Evolutionary conservation across 2,113 vertebrate genomes (phyloP), one percentile per base, ranked within the genome.

Genomic region (Cyprinodon brontotheroides): DNA sequence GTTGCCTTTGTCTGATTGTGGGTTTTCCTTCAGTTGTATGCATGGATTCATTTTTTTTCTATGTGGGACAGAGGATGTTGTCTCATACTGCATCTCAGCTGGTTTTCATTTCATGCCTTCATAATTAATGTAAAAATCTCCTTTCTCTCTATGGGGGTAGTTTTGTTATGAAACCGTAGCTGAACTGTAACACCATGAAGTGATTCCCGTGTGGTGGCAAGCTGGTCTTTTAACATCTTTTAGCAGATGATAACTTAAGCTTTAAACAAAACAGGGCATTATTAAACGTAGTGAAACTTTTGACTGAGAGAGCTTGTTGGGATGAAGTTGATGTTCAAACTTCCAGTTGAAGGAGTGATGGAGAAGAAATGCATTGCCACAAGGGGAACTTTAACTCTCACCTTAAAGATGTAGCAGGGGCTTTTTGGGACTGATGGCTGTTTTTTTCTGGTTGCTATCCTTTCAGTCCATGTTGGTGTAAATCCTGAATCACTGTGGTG

Each of bases 111-210:
- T 68, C 20, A 59, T 17, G 41, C 66, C 17, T n/a, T 43, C 65
- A 43, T 47, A 53, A 70, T 45, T 72, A 66, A 20, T 59, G 12
- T 50, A 13, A 17, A 43, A 37, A 1, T 8, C n/a, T 9, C 48
- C 22, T 50, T 39, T 20, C 4, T 60, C 48, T 12, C 62, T 20
- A 20, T 36, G 37, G 40, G 9, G 41, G 29, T 62, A 48, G 14
- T 64, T 74, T 68, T 73, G 47, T 43, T 37, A 43, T 36, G 14
- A 20, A 70, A 74, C 40, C 43, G n/a, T 6, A 40, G 59, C 7
- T 14, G 13, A 37, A 22, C 22, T 38, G 45, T 41, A 17, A 29
- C 12, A 36, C 41, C 38, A 14, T 76, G 7, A 65, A 61, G 61
- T 15, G 20, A 47, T 70, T 59, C 40, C 43, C 38, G 29, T 47